These are phyloP conservation scores for Clarias batrachus DNA, from an alignment of 2,113 vertebrate species.

Conservation along the genomic window DNA sequence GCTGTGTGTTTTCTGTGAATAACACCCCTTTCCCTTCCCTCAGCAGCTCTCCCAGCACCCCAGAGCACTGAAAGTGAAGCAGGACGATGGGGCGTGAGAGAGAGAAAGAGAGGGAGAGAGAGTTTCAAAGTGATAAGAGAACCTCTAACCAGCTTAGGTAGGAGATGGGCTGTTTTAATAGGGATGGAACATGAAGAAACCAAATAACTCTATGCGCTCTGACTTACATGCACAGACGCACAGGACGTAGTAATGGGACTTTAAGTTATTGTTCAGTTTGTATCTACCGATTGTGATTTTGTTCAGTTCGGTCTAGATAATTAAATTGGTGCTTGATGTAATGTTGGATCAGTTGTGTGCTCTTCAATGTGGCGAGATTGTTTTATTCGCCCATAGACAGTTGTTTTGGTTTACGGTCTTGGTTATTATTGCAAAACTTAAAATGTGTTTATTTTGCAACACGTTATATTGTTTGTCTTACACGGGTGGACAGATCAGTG, in stretches of 20 bases:
- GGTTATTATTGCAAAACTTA: neutral
- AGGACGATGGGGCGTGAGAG: constrained; percentile 72
- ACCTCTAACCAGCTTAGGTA: constrained; percentile 82
- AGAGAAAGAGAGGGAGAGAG: constrained; percentile 55
- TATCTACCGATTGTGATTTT: neutral
- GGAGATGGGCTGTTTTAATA: constrained; percentile 82
- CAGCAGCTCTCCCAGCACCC: constrained; percentile 81
- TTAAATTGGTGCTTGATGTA: neutral
- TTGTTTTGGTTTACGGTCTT: neutral
- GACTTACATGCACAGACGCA: constrained; percentile 37
- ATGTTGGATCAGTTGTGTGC: neutral
- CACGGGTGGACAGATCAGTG: neutral
- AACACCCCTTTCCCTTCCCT: constrained; percentile 80
- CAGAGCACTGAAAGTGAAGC: constrained; percentile 81
- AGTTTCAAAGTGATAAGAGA: constrained; percentile 80
- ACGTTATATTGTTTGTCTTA: neutral
- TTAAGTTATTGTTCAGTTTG: neutral
- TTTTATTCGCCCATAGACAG: neutral
- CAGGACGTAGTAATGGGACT: neutral
- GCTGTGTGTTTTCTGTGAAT: constrained; percentile 67
- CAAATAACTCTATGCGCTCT: constrained; percentile 58
- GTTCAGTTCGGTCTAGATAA: neutral
- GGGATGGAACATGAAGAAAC: constrained; percentile 62
- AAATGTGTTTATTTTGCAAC: neutral
- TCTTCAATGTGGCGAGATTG: neutral